phyloP scores from a whole-genome alignment of 2,113 vertebrate genomes.

The Jacana jacana region DNA sequence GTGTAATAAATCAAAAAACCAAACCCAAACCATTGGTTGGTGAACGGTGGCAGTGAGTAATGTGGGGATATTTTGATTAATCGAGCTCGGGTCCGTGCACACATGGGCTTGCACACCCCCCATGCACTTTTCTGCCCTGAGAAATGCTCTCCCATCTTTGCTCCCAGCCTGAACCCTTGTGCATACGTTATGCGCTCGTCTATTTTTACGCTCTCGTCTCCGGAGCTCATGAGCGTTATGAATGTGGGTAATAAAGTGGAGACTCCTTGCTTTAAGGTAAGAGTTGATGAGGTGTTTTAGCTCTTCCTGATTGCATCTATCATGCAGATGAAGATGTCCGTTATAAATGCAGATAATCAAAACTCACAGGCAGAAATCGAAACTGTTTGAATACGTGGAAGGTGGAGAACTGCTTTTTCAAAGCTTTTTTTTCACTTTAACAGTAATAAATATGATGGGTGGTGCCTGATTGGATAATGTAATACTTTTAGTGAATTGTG shows the following conservation, averaged over 20 bases:
- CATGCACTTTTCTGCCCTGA: neutral
- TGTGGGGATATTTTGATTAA: constrained; percentile 39
- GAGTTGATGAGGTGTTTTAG: constrained; percentile 27
- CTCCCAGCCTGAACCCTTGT: neutral
- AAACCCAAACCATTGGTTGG: neutral
- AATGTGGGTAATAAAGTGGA: constrained; percentile 5
- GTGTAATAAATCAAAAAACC: constrained; percentile 40
- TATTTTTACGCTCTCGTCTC: constrained; percentile 20
- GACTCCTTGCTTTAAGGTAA: constrained; percentile 50
- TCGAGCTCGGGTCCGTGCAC: neutral
- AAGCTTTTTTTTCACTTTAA: neutral
- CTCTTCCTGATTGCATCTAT: constrained; percentile 31
- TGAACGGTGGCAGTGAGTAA: constrained; percentile 12
- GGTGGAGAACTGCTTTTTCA: neutral
- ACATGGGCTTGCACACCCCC: neutral
- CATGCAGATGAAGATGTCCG: constrained; percentile 39
- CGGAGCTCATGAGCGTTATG: constrained; percentile 34
- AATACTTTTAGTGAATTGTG: neutral
- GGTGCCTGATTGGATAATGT: neutral
- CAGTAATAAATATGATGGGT: neutral
- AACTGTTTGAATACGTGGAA: neutral
- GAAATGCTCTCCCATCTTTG: constrained; percentile 11
- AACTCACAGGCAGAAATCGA: neutral
- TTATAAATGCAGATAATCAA: constrained; percentile 11
- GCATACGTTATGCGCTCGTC: constrained; percentile 1